Evolutionary conservation across 2,113 vertebrate genomes (phyloP), one percentile per base, ranked within the genome.

Genomic region (Chamaea fasciata): DNA sequence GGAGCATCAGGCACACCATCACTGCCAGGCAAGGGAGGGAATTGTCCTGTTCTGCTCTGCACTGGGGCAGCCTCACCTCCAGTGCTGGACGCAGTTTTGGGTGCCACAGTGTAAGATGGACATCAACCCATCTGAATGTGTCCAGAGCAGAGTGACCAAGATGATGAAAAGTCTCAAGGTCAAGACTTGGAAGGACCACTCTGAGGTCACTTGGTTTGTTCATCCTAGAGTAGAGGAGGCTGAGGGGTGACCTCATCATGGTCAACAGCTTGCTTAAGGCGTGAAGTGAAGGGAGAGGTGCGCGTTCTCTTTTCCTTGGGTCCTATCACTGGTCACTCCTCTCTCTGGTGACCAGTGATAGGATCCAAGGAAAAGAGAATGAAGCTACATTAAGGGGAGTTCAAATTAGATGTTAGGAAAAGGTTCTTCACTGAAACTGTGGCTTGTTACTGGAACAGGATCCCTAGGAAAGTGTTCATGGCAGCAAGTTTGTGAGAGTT

Each of bases 1-100:
- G 2, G 4, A 0, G 5, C 23, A 69, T 21, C 42, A 68, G 69
- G 75, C 39, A 39, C 21, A 80, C 15, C 30, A 82, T 7, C 37
- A 3, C 42, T 28, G 50, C 13, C 0, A 0, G 33, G 5, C 2
- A 2, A 70, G 10, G 49, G 18, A 74, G 26, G 5, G 12, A 44
- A 53, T 2, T 60, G 39, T 39, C 56, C 35, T 0, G 2, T 15
- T 30, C 20, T 39, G 28, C 26, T 26, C 50, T 69, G 82, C 8
- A 4, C 44, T 73, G 55, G 13, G 37, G 11, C 0, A 0, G 60
- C 39, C 27, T 17, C 35, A 79, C 13, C 9, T 64, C 0, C 0
- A 70, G 35, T 33, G 10, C 41, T 60, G 23, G 20, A 13, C 11
- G 23, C 23, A 49, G 47, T 49, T 49, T 8, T 24, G 47, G 16